These are phyloP conservation scores for Unio delphinus DNA, from an alignment of 2,888 invertebrate species.

Conservation along the genomic window DNA sequence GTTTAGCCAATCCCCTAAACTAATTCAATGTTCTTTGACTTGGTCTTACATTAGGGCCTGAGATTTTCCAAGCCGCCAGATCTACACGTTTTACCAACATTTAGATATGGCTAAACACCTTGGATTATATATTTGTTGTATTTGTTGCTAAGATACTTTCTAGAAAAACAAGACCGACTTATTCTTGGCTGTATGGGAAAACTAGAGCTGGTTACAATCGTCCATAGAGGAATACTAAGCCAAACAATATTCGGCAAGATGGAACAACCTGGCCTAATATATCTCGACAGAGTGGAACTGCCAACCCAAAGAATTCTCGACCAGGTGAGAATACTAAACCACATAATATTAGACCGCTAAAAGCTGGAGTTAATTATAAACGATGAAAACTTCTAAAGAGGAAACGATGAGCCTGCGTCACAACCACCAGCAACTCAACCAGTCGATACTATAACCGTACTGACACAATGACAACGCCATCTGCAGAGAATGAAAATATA, in stretches of 20 bases:
- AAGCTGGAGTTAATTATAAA: constrained; percentile 4
- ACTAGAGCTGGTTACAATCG: too few species aligned
- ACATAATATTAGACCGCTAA: constrained; percentile 5
- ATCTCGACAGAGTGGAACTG: constrained; percentile 11
- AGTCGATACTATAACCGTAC: constrained; percentile 8
- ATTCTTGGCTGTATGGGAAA: too few species aligned
- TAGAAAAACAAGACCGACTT: too few species aligned
- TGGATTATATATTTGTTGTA: too few species aligned
- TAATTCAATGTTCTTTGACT: too few species aligned
- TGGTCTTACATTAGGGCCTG: too few species aligned
- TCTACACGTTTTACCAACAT: too few species aligned
- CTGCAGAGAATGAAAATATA: constrained; percentile 6
- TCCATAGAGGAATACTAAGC: not conserved
- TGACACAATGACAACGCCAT: constrained; percentile 7
- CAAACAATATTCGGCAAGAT: constrained; percentile 9
- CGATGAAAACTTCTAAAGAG: constrained; percentile 1
- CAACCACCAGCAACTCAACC: constrained; percentile 4
- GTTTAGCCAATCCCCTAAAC: too few species aligned
- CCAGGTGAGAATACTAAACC: constrained; percentile 21
- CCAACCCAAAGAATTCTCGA: constrained; percentile 9
- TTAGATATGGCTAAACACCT: too few species aligned
- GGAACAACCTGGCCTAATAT: constrained; percentile 11
- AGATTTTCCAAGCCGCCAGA: too few species aligned
- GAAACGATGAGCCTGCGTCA: constrained; percentile 1
- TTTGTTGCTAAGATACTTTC: too few species aligned